Evolutionary conservation across 2,888 invertebrate genomes (phyloP), one percentile per base, ranked within the genome.

Genomic region (Chalcis sispes): DNA sequence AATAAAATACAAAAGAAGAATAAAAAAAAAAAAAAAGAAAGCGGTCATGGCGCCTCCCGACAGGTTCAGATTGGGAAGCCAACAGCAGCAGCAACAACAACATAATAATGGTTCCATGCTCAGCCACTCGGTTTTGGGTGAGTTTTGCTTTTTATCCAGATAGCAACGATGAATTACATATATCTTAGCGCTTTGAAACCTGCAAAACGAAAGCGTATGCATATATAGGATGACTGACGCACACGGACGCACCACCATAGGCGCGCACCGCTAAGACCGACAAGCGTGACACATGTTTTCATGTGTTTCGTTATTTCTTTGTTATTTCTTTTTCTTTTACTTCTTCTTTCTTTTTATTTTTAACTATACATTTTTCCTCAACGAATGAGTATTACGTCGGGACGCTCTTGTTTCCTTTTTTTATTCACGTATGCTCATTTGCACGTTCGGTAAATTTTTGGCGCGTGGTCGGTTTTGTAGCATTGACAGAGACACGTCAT

Each of bases 61-160:
- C 81, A 85, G 85, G 80, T 83, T 84, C 80, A 82, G 85, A 80
- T 81, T 83, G 81, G 8, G 13, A 42, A 15, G 20, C 42, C 50
- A 40, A 8, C 62, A 56, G 27, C 70, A 59, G 18, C 58, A 59
- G 27, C 52, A 42, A 42, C 59, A 48, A 7, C 72, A 62, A 29
- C 62, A 64, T 15, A 18, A 29, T n/a, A 27, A n/a, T n/a, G 25
- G 18, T 25, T 89, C 88, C 72, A 89, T 89, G 58, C 86, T 88
- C 78, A 90, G 89, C 84, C 87, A 89, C 81, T 89, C 89, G 74
- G 89, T 89, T 79, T 85, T 90, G 80, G 90, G 90, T 90, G 86
- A 89, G 90, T 89, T 75, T n/a, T 66, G 1, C 50, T 64, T 15
- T 20, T 20, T 61, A 1, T 23, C 42, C 42, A 2, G 2, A 15